These are phyloP conservation scores for Zygothrica quintamaculata DNA, from an alignment of 2,888 invertebrate species.

Conservation along the genomic window DNA sequence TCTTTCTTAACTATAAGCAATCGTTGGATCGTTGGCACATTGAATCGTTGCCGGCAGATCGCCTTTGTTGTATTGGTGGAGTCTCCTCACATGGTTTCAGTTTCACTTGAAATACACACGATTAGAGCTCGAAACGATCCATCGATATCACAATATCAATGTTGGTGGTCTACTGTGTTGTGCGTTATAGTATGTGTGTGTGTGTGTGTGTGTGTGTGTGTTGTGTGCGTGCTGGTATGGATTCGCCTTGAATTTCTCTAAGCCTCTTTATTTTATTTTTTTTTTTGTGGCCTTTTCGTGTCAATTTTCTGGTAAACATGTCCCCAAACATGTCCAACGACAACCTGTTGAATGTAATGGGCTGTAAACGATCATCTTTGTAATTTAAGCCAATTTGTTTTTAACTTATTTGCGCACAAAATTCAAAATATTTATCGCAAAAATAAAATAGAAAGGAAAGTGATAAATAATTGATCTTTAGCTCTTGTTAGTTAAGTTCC, in stretches of 20 bases:
- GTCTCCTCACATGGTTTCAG: conserved; percentile 61
- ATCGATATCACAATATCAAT: conserved; percentile 31
- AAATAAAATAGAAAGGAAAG: too few species aligned
- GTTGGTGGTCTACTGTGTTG: conserved; percentile 47
- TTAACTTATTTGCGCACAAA: conserved; percentile 22
- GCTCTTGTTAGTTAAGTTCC: too few species aligned
- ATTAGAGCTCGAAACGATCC: conserved; percentile 22
- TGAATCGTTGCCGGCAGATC: conserved; percentile 24
- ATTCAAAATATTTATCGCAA: too few species aligned
- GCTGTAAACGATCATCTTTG: conserved; percentile 46
- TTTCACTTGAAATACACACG: conserved; percentile 64
- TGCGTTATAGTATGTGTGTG: conserved; percentile 11
- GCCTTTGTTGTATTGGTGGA: conserved; percentile 40
- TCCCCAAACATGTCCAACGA: conserved; percentile 59
- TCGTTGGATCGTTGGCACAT: neutral
- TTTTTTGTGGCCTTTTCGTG: conserved; percentile 66
- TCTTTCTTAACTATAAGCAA: conserved; percentile 21
- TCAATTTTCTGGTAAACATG: conserved; percentile 69
- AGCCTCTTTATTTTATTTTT: too few species aligned
- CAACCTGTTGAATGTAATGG: conserved; percentile 65
- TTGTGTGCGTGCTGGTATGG: conserved; percentile 4
- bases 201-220: conserved; percentile 27
- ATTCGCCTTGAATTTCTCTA: conserved; percentile 68
- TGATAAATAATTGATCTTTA: too few species aligned
- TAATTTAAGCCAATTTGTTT: conserved; percentile 42